phyloP scores from a whole-genome alignment of 1,140 invertebrate genomes.

The Drosophila nannoptera region DNA sequence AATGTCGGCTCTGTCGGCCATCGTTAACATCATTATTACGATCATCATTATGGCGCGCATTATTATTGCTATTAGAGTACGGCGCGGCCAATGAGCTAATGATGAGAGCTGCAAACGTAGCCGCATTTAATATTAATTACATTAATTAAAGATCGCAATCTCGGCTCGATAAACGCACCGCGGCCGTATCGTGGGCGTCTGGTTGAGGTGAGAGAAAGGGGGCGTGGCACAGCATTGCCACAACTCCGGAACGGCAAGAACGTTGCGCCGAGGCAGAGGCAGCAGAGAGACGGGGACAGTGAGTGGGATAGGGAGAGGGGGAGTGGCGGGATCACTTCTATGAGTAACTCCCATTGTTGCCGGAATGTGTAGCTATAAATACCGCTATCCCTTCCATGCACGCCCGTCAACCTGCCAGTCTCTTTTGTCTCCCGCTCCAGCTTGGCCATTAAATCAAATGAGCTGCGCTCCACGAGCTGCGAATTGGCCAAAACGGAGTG shows the following conservation, averaged over 20 bases:
- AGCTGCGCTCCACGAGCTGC: not conserved
- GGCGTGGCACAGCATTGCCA: not conserved
- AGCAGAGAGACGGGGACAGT: too few relatives aligned
- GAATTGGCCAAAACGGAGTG: slow-evolving; percentile 18
- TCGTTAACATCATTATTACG: not conserved
- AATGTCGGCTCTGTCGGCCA: slow-evolving; percentile 9
- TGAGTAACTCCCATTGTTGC: too few relatives aligned
- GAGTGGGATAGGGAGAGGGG: too few relatives aligned
- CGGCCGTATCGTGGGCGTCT: slow-evolving; percentile 1
- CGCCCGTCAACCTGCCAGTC: too few relatives aligned
- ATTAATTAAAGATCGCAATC: slow-evolving; percentile 39
- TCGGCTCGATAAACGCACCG: slow-evolving; percentile 22
- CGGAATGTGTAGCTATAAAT: too few relatives aligned
- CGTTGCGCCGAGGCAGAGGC: too few relatives aligned
- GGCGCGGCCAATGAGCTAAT: slow-evolving; percentile 24
- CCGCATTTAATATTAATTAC: slow-evolving; percentile 40
- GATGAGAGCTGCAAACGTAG: slow-evolving; percentile 28
- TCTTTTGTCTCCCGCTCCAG: not conserved
- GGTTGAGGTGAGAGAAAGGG: slow-evolving; percentile 4
- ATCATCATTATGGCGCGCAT: not conserved
- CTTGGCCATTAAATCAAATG: not conserved
- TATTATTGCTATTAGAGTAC: slow-evolving; percentile 26
- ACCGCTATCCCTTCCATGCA: not conserved
- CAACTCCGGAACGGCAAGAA: too few relatives aligned
- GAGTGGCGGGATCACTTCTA: too few relatives aligned